Percentiles rank a stretch among this genome's conserved stretches.
phyloP scores from a whole-genome alignment of 2,888 invertebrate species.

The Drosophila pullipes region DNA sequence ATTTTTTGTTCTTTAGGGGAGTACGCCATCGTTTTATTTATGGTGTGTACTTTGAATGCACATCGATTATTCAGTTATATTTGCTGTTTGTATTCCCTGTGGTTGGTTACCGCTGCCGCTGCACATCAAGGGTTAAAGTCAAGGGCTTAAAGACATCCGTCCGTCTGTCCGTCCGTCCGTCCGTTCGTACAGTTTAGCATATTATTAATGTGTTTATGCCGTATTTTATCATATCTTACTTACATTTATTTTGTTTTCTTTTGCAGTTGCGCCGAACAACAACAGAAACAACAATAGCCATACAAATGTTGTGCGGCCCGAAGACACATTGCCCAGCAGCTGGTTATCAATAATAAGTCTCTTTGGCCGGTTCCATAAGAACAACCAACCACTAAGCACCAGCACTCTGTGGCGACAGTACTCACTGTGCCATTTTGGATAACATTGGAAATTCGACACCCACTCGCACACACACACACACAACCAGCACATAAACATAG shows the following conservation, averaged over 20 bases:
- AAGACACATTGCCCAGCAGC: conserved; percentile 69
- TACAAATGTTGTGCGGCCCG: conserved; percentile 80
- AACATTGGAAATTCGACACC: conserved; percentile 52
- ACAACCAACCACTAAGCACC: conserved; percentile 58
- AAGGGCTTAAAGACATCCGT: conserved; percentile 68
- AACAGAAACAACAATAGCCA: conserved; percentile 47
- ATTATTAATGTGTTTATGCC: conserved; percentile 52
- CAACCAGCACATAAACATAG: conserved; percentile 30
- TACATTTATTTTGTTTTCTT: conserved; percentile 33
- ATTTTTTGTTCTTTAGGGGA: conserved; percentile 16
- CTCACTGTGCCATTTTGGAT: conserved; percentile 55
- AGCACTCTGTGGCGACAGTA: conserved; percentile 43
- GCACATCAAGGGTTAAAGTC: conserved; percentile 70
- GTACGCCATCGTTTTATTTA: conserved; percentile 56
- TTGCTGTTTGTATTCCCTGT: conserved; percentile 26
- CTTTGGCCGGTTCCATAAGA: conserved; percentile 61
- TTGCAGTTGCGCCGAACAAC: conserved; percentile 67
- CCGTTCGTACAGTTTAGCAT: conserved; percentile 31
- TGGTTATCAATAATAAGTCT: conserved; percentile 66
- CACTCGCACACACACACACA: conserved; percentile 5
- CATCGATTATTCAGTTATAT: conserved; percentile 47
- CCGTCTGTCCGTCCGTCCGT: conserved; percentile 3
- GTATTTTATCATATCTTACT: conserved; percentile 23
- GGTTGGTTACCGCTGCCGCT: conserved; percentile 48
- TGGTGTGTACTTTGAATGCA: conserved; percentile 68